A percentile compares a stretch with the other conserved stretches of the same genome.
Conservation (phyloP, 2,888 invertebrate species). For the Alcis repandata region DNA sequence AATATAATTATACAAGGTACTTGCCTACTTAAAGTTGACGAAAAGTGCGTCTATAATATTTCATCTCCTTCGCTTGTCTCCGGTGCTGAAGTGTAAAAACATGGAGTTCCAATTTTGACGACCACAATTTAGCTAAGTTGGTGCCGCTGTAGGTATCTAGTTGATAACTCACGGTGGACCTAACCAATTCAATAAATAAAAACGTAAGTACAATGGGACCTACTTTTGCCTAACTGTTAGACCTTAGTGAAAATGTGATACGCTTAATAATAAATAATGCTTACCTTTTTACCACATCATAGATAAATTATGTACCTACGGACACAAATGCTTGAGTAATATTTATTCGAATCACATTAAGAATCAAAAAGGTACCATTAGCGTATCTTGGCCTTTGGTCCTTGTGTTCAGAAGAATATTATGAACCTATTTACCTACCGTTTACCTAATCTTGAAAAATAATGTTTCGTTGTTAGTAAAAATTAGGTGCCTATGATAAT, state of each 20-base stretch:
- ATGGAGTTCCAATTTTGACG: not conserved
- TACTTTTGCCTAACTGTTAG: slow-evolving; percentile 74
- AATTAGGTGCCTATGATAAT: not conserved
- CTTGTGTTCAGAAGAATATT: slow-evolving; percentile 27
- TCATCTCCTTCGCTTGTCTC: not conserved
- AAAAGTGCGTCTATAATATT: too few species aligned
- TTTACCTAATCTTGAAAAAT: not conserved
- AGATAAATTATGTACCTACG: slow-evolving; percentile 25
- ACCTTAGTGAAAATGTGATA: slow-evolving; percentile 65
- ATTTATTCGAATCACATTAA: slow-evolving; percentile 20
- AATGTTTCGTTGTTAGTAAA: slow-evolving; percentile 1
- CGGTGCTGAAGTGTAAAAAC: not conserved
- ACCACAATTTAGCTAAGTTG: not conserved
- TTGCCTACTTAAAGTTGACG: not conserved
- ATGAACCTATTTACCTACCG: not conserved
- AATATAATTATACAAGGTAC: too few species aligned
- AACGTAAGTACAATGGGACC: slow-evolving; percentile 71
- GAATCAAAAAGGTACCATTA: slow-evolving; percentile 1
- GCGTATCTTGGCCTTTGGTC: slow-evolving; percentile 20
- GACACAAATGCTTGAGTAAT: slow-evolving; percentile 13
- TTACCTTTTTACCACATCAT: slow-evolving; percentile 35
- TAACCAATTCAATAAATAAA: slow-evolving; percentile 60
- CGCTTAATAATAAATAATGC: slow-evolving; percentile 57
- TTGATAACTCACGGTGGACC: slow-evolving; percentile 35
- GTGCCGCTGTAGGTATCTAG: slow-evolving; percentile 1